These are phyloP conservation scores for Epiblema foenella DNA, from an alignment of 2,888 invertebrate species.

Conservation along the genomic window DNA sequence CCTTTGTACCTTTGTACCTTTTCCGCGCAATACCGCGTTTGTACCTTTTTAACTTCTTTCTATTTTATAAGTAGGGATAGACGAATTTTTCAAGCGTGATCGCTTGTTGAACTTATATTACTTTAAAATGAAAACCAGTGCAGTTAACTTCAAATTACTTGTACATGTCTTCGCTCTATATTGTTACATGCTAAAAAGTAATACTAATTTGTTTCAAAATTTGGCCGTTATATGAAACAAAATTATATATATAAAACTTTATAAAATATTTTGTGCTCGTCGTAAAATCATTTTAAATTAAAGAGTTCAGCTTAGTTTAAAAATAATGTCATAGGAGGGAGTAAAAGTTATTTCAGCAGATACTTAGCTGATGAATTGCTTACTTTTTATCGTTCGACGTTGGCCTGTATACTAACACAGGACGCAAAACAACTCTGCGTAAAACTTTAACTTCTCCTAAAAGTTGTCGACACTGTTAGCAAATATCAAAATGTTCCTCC, in stretches of 20 bases:
- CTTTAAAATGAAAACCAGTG: no score
- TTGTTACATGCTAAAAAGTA: no score
- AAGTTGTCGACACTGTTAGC: slow-evolving; percentile 48
- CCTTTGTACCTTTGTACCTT: not conserved
- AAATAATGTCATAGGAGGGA: slow-evolving; percentile 22
- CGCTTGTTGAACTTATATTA: no score
- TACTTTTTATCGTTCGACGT: slow-evolving; percentile 56
- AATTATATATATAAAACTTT: no score
- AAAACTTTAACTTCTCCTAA: slow-evolving; percentile 64
- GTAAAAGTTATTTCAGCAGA: slow-evolving; percentile 36
- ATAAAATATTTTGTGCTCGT: no score
- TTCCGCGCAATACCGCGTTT: not conserved
- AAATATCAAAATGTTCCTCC: slow-evolving; percentile 45
- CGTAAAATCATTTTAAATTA: no score
- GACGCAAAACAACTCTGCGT: slow-evolving; percentile 65
- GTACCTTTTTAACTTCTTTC: not conserved
- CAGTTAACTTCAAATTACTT: no score
- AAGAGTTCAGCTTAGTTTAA: not conserved
- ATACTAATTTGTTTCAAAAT: no score
- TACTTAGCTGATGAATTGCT: slow-evolving; percentile 55
- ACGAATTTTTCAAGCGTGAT: not conserved
- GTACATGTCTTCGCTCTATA: no score
- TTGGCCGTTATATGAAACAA: no score
- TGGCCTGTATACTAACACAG: slow-evolving; percentile 56
- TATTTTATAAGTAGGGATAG: no score